Evolutionary conservation across 2,113 vertebrate species (phyloP), one percentile per base, ranked within the genome.

Genomic region (Chaetodon trifascialis): DNA sequence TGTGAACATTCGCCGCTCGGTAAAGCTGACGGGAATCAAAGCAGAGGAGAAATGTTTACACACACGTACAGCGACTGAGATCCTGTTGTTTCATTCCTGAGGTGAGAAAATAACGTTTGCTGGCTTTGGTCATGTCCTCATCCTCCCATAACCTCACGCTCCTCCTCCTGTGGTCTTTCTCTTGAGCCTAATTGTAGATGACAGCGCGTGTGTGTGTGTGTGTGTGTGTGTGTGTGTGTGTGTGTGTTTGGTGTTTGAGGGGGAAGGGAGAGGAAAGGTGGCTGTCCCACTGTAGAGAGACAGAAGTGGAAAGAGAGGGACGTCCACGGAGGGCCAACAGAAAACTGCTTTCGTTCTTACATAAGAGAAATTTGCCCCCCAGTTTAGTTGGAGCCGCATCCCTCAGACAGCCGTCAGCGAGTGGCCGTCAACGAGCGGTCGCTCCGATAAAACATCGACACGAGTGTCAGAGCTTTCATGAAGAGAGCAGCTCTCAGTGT

Each of bases 181-280:
- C 86, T 92, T 93, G 92, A 94, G 90, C 82, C 80, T 93, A 94
- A 94, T 94, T 90, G 88, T 86, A 92, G 81, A 87, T 92, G 93
- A 93, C 93, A 91, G 84, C 88, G 86, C 93, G 88, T 91, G 89
- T 89, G 84, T 86, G 77, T 83, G 72, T 70, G 77, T 81, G 76
- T 80, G 63, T 73, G 63, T 73, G 60, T 77, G 52, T 58, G 67
- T 75, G 49, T 51, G 49, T 51, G 49, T 51, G 54, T 58, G 74
- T 86, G 67, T 75, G 49, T 51, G 49, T 51, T n/a, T n/a, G n/a
- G n/a, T n/a, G n/a, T n/a, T 63, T 80, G 83, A 84, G 86, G 89
- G 88, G 89, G 89, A 85, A 85, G 90, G 88, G 91, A 88, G 82
- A 58, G 74, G 73, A 83, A 86, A 91, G 87, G 87, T 94, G 89